Evolutionary conservation across 2,113 vertebrate species (phyloP).

Genomic region (Pterocles gutturalis): DNA sequence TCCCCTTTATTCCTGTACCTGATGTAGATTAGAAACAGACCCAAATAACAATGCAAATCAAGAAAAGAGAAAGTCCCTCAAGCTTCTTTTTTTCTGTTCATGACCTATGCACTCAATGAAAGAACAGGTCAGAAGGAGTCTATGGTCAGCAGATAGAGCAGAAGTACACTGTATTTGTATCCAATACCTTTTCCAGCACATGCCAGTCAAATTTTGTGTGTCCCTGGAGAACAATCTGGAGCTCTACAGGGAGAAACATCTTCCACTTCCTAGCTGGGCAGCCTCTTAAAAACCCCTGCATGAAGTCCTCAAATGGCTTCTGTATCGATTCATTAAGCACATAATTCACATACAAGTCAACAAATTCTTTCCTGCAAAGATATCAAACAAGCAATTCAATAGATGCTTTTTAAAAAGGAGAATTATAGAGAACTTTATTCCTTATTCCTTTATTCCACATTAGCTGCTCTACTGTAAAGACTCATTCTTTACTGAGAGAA

Average conservation of each 20-base stretch:
- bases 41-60: neutral
- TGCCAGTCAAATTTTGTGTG: slow-evolving; percentile 51
- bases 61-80: neutral
- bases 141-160: neutral
- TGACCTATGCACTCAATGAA: neutral
- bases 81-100: neutral
- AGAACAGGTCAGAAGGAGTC: neutral
- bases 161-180: neutral
- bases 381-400: neutral
- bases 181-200: slow-evolving; percentile 59
- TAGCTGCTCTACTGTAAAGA: neutral
- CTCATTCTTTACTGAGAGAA: neutral
- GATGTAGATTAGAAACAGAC: neutral
- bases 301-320: slow-evolving; percentile 67
- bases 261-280: slow-evolving; percentile 58
- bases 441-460: neutral
- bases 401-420: neutral
- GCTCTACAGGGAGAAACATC: slow-evolving; percentile 69
- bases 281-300: slow-evolving; percentile 68
- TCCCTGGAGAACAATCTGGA: slow-evolving; percentile 66
- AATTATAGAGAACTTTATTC: neutral
- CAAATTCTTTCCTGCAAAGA: slow-evolving; percentile 71
- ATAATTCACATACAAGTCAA: slow-evolving; percentile 73
- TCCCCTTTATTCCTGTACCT: neutral
- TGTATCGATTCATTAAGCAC: slow-evolving; percentile 59